Percentiles rank a stretch among this genome's conserved stretches.
These are phyloP conservation scores for Limnephilus marmoratus DNA, from an alignment of 2,888 invertebrate species.

Conservation along the genomic window DNA sequence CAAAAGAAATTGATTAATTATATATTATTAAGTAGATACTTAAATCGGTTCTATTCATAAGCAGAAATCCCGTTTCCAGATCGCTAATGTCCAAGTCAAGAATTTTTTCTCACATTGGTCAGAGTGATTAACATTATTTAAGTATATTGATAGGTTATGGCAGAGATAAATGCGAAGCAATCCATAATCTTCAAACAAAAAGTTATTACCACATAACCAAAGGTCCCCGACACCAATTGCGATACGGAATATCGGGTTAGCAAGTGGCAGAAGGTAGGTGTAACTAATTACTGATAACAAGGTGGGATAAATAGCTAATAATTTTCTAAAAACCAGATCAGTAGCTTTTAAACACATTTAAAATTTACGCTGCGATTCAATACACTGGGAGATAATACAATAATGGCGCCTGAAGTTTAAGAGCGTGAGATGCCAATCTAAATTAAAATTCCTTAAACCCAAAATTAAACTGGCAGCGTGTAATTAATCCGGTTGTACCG, in stretches of 20 bases:
- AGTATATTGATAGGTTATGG: background rate
- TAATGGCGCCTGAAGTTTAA: background rate
- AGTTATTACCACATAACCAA: background rate
- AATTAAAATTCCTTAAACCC: background rate
- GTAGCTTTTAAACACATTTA: background rate
- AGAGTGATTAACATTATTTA: background rate
- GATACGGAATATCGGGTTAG: background rate
- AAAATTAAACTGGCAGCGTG: slow-evolving; percentile 17
- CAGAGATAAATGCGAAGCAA: background rate
- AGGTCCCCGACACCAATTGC: background rate
- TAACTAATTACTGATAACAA: slow-evolving; percentile 2
- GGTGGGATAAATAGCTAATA: background rate
- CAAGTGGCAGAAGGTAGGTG: background rate
- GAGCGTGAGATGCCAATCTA: background rate
- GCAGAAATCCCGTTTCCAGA: background rate
- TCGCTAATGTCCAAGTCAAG: background rate
- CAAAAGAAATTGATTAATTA: background rate
- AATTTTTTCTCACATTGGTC: background rate
- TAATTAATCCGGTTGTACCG: slow-evolving; percentile 31
- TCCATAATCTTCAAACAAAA: background rate
- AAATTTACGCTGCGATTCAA: background rate
- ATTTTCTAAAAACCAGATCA: background rate
- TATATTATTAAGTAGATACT: background rate
- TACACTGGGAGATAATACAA: background rate
- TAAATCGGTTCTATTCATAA: background rate